phyloP scores from a whole-genome alignment of 2,888 invertebrate genomes.

The Patella depressa region DNA sequence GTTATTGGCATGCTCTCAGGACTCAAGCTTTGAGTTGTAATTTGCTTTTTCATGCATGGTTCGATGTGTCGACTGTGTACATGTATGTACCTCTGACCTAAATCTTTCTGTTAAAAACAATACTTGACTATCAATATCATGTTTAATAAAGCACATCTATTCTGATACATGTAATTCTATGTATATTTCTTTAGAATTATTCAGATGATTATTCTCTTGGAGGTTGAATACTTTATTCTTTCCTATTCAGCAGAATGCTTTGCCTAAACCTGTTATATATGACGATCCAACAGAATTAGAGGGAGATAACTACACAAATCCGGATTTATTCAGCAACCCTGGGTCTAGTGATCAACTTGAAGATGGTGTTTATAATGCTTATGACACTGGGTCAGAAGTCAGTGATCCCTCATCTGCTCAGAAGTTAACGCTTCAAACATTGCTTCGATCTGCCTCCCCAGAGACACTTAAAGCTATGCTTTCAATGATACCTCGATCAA shows the following conservation, averaged over 20 bases:
- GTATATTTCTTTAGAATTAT: too few relatives aligned
- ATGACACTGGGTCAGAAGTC: conserved; percentile 51
- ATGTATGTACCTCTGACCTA: too few relatives aligned
- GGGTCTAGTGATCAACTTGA: conserved; percentile 52
- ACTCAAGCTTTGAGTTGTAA: too few relatives aligned
- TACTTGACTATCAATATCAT: too few relatives aligned
- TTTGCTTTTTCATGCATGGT: too few relatives aligned
- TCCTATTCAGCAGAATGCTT: conserved; percentile 19
- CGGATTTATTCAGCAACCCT: conserved; percentile 61
- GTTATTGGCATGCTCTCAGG: too few relatives aligned
- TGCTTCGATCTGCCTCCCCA: conserved; percentile 30
- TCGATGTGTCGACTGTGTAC: too few relatives aligned
- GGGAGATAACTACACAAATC: conserved; percentile 57
- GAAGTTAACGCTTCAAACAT: conserved; percentile 26
- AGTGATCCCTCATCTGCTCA: conserved; percentile 32
- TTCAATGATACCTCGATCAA: background rate
- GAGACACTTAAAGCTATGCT: conserved; percentile 12
- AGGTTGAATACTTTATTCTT: background rate
- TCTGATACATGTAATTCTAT: too few relatives aligned
- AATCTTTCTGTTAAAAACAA: too few relatives aligned
- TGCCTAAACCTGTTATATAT: conserved; percentile 58
- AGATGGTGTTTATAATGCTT: conserved; percentile 32
- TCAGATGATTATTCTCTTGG: too few relatives aligned
- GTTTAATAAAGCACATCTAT: too few relatives aligned
- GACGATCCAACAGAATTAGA: conserved; percentile 45